Evolutionary conservation across 1,140 invertebrate genomes (phyloP), one percentile per base, ranked within the genome.

Genomic region (Idris sp.): DNA sequence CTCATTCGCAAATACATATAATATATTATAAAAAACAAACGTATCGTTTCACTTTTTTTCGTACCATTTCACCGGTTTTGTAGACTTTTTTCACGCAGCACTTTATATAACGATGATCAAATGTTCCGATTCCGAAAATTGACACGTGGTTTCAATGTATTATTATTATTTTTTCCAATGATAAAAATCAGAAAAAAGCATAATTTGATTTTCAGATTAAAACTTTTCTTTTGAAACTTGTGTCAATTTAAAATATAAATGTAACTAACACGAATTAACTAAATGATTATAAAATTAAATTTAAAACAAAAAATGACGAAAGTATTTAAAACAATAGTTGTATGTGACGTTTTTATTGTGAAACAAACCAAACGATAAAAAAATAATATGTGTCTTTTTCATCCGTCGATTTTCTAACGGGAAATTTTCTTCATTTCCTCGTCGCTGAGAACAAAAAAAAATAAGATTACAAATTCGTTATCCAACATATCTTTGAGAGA

Each of bases 371-470:
- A 69, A 30, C 46, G 61, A 61, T 43, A 44, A 58, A 16, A 43
- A 59, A 61, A 64, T 58, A 74, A 74, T 68, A 69, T 53, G 64
- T 69, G 72, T 75, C 72, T 75, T 75, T 75, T 75, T 41, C 72
- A 75, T 75, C 72, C 72, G 72, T 75, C 64, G 72, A 75, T 69
- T 75, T 75, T 75, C 46, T 75, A 69, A 58, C 51, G 11, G 44
- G 5, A 69, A 75, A 64, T 62, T 69, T 58, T 65, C 61, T 74
- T 74, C 48, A 59, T 48, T 54, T 74, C 46, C 58, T 71, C 56
- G 56, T 74, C 62, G 43, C 43, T 49, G 56, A 38, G 16, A 7
- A 40, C 18, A 31, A 38, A 26, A 44, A 36, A 35, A 6, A 36
- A 36, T 1, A 40, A 43, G 19, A 2, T 22, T n/a, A 38, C 8